These are phyloP conservation scores for Argyrosomus regius DNA, from an alignment of 2,797 vertebrate genomes.

Conservation along the genomic window DNA sequence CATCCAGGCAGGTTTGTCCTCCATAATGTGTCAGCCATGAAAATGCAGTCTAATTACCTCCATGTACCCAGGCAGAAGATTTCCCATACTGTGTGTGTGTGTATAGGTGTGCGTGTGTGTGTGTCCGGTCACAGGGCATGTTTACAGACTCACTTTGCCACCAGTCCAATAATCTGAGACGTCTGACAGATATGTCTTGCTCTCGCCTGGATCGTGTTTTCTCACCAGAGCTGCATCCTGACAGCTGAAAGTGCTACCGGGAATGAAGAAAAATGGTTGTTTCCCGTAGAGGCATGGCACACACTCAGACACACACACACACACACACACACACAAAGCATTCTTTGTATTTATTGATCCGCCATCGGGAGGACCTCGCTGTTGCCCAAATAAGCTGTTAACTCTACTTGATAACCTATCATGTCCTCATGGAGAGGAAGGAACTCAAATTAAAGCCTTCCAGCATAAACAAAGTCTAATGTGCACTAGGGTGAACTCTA, in stretches of 20 bases:
- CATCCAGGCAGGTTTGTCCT: not conserved
- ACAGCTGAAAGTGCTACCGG: conserved; percentile 25
- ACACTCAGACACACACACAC: conserved; percentile 14
- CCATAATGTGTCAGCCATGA: not conserved
- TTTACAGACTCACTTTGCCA: conserved; percentile 10
- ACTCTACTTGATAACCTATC: conserved; percentile 34
- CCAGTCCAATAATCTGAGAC: conserved; percentile 19
- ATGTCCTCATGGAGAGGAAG: conserved; percentile 8
- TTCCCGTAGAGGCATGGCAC: conserved; percentile 4
- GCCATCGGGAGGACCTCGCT: conserved; percentile 30
- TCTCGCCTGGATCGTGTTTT: conserved; percentile 19
- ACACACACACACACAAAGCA: not conserved
- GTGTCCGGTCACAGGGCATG: not conserved
- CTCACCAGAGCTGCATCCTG: conserved; percentile 42
- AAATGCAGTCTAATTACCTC: conserved; percentile 18
- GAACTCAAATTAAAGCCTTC: conserved; percentile 44
- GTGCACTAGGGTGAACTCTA: not conserved
- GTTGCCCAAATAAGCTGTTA: conserved; percentile 46
- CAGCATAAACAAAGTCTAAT: conserved; percentile 46
- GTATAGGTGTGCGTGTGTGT: conserved; percentile 10
- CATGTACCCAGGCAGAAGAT: conserved; percentile 22
- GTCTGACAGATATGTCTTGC: conserved; percentile 38
- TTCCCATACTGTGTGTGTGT: conserved; percentile 14
- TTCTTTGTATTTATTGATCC: conserved; percentile 39
- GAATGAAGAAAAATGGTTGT: conserved; percentile 10